phyloP scores from a whole-genome alignment of 2,113 vertebrate species.

The Brachionichthys hirsutus region DNA sequence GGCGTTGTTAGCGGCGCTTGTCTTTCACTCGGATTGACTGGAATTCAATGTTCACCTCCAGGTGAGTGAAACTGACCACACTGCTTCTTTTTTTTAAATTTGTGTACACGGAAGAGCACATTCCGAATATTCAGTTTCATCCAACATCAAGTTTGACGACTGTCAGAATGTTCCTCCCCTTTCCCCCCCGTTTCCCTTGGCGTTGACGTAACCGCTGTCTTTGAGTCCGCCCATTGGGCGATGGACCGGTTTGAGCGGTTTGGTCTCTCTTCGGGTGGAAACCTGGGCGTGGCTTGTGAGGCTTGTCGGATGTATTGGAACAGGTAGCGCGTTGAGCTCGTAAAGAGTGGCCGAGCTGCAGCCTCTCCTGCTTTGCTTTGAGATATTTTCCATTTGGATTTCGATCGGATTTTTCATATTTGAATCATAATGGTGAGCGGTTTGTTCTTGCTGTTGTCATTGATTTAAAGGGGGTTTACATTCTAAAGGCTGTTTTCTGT shows the following conservation, averaged over 20 bases:
- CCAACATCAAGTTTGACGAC: conserved; percentile 3
- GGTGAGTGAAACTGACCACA: background rate
- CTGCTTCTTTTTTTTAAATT: background rate
- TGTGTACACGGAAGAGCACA: background rate
- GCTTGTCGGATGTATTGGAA: conserved; percentile 54
- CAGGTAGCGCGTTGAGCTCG: conserved; percentile 55
- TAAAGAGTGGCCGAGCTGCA: conserved; percentile 29
- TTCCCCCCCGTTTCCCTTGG: background rate
- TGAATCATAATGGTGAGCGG: conserved; percentile 60
- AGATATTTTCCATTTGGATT: conserved; percentile 9
- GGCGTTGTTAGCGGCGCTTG: background rate
- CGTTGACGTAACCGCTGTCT: background rate
- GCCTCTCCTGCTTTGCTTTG: conserved; percentile 10
- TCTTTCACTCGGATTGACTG: background rate
- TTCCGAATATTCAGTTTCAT: background rate
- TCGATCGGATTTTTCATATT: conserved; percentile 9
- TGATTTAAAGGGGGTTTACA: background rate
- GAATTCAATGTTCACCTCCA: background rate
- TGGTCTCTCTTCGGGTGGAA: conserved; percentile 34
- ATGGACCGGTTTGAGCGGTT: conserved; percentile 58
- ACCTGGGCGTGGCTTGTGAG: conserved; percentile 51
- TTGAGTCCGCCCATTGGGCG: conserved; percentile 24
- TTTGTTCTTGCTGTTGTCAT: background rate
- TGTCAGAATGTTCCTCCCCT: background rate
- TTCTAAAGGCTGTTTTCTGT: conserved; percentile 7